A percentile compares a stretch with the other conserved stretches of the same genome.
phyloP scores from a whole-genome alignment of 1,140 invertebrate genomes.

The Elysia chlorotica region DNA sequence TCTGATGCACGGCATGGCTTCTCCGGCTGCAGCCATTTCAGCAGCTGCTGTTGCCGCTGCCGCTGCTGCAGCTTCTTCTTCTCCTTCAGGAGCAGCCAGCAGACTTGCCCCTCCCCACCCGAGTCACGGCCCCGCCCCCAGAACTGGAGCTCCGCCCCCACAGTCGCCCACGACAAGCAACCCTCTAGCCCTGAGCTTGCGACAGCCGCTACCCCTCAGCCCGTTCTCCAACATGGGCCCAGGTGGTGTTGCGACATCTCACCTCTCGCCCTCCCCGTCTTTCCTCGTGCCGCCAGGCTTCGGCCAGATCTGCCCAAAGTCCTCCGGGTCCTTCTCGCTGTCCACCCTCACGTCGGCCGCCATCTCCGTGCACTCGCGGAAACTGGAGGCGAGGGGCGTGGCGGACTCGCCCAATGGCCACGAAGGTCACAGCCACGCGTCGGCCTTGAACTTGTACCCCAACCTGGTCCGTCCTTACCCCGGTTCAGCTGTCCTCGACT shows the following conservation, averaged over 20 bases:
- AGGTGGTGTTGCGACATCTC: too few species aligned
- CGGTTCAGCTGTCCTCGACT: too few species aligned
- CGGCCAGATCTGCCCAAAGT: constrained; percentile 8
- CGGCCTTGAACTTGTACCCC: constrained; percentile 1
- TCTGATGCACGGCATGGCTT: constrained; percentile 11
- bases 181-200: not conserved
- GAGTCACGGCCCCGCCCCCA: not conserved
- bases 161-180: not conserved
- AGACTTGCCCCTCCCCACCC: not conserved
- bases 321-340: not conserved
- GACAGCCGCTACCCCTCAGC: not conserved
- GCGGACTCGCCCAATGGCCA: not conserved
- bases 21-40: not conserved
- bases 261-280: constrained; percentile 6
- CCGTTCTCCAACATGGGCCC: too few species aligned
- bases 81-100: too few species aligned
- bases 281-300: constrained; percentile 12
- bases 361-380: too few species aligned
- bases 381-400: not conserved
- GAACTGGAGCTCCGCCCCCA: not conserved
- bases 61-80: not conserved
- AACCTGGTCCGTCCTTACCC: constrained; percentile 6
- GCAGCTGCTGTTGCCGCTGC: not conserved
- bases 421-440: not conserved
- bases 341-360: not conserved